Evolutionary conservation across 2,888 invertebrate species (phyloP).

Genomic region (Hartigia nigra): DNA sequence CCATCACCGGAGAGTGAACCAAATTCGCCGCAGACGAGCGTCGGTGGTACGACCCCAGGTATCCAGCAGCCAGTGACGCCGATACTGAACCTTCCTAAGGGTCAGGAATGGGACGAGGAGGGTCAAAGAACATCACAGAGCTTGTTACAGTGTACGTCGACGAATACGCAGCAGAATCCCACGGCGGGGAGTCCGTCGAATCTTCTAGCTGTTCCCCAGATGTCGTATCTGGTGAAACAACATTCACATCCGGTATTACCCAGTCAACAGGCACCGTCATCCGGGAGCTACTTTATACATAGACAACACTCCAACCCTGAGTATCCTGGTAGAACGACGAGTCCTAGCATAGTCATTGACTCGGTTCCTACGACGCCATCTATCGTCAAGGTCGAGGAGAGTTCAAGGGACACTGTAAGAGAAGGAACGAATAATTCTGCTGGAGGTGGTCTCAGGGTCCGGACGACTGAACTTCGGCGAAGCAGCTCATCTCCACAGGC

Average conservation of each 20-base stretch:
- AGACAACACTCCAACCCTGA: slow-evolving; percentile 70
- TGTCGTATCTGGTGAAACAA: slow-evolving; percentile 73
- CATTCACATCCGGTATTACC: slow-evolving; percentile 76
- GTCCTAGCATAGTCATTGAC: slow-evolving; percentile 55
- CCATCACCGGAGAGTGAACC: slow-evolving; percentile 64
- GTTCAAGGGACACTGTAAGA: slow-evolving; percentile 40
- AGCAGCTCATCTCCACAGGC: slow-evolving; percentile 75
- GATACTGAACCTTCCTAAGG: slow-evolving; percentile 46
- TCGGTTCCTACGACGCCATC: slow-evolving; percentile 45
- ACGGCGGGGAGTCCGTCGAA: slow-evolving; percentile 68
- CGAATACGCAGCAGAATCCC: slow-evolving; percentile 71
- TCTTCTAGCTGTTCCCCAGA: slow-evolving; percentile 71
- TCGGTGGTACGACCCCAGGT: slow-evolving; percentile 1
- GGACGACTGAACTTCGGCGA: slow-evolving; percentile 72
- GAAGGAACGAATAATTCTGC: slow-evolving; percentile 42
- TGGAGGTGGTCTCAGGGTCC: slow-evolving; percentile 63
- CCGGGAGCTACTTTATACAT: slow-evolving; percentile 62
- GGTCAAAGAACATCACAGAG: slow-evolving; percentile 22
- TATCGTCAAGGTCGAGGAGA: slow-evolving; percentile 52
- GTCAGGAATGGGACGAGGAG: slow-evolving; percentile 43
- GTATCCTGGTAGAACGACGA: slow-evolving; percentile 54
- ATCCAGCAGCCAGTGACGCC: slow-evolving; percentile 66
- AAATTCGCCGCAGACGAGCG: slow-evolving; percentile 50
- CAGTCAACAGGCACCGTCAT: slow-evolving; percentile 67
- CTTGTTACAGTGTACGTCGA: slow-evolving; percentile 25